Evolutionary conservation across 2,888 invertebrate genomes (phyloP).

Genomic region (Cremastinae sp.): DNA sequence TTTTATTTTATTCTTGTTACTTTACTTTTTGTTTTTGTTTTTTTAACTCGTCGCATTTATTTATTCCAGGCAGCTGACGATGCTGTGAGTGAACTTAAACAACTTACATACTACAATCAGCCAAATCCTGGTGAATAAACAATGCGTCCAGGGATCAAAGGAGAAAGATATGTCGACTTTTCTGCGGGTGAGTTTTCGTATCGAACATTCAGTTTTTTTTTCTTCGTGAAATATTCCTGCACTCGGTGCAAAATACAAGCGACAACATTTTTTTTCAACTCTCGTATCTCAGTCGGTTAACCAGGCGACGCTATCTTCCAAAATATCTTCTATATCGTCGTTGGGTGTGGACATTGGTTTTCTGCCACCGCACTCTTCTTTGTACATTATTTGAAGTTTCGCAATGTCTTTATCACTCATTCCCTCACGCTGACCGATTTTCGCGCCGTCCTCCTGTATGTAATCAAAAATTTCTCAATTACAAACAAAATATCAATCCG

Average conservation of each 20-base stretch:
- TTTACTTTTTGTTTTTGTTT: not conserved
- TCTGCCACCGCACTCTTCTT: slow-evolving; percentile 73
- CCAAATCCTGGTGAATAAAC: slow-evolving; percentile 55
- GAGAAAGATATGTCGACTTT: not conserved
- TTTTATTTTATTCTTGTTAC: slow-evolving; percentile 15
- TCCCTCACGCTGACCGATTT: slow-evolving; percentile 83
- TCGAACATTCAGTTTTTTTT: not conserved
- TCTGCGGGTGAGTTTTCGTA: not conserved
- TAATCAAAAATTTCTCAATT: not conserved
- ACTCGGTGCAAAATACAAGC: not conserved
- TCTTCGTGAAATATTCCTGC: not conserved
- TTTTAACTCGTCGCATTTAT: not conserved
- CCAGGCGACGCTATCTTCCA: too few species aligned
- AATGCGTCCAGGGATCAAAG: not conserved
- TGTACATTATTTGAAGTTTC: slow-evolving; percentile 84
- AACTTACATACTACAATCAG: slow-evolving; percentile 78
- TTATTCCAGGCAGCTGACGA: slow-evolving; percentile 81
- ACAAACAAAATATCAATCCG: not conserved
- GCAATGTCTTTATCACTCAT: slow-evolving; percentile 83
- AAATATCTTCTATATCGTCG: slow-evolving; percentile 11
- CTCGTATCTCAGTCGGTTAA: too few species aligned
- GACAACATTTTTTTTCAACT: not conserved
- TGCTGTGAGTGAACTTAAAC: slow-evolving; percentile 82
- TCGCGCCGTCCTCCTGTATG: slow-evolving; percentile 77
- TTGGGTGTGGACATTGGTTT: slow-evolving; percentile 32